Conservation (phyloP, 2,113 vertebrate species). For the Pterophyllum scalare region DNA sequence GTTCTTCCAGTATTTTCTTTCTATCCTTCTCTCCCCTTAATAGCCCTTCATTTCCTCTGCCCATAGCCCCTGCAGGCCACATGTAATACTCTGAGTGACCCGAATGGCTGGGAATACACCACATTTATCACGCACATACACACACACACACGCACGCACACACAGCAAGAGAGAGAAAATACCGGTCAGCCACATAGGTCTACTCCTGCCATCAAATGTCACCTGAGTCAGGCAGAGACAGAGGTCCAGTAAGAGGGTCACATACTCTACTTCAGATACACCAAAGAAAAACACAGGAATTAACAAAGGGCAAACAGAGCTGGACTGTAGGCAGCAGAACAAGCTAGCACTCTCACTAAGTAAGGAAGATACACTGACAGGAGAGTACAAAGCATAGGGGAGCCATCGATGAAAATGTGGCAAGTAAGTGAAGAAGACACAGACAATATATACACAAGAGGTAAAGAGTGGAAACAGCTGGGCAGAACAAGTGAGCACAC, state of each 20-base stretch:
- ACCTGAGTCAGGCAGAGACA: constrained; percentile 48
- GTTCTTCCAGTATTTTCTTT: constrained; percentile 61
- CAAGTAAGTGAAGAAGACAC: too few species aligned
- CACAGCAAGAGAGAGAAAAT: not conserved
- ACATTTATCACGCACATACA: constrained; percentile 42
- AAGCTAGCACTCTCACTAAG: too few species aligned
- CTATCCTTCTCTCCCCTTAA: constrained; percentile 64
- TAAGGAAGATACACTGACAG: too few species aligned
- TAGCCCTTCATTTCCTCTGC: constrained; percentile 77
- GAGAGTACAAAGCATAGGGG: too few species aligned
- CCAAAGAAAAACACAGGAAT: not conserved
- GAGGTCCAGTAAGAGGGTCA: constrained; percentile 42
- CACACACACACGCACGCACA: not conserved
- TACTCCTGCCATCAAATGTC: constrained; percentile 65
- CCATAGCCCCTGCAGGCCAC: constrained; percentile 79
- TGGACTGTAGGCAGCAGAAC: too few species aligned
- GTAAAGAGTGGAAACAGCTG: too few species aligned
- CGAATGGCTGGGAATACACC: constrained; percentile 64
- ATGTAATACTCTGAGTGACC: constrained; percentile 81
- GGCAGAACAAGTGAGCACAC: too few species aligned
- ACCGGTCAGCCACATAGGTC: constrained; percentile 47
- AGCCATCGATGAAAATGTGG: too few species aligned
- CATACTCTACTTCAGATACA: constrained; percentile 3
- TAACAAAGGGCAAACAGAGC: too few species aligned
- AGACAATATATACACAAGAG: too few species aligned